Evolutionary conservation across 2,113 vertebrate genomes (phyloP), one percentile per base, ranked within the genome.

Genomic region (Benitochromis conjunctus): DNA sequence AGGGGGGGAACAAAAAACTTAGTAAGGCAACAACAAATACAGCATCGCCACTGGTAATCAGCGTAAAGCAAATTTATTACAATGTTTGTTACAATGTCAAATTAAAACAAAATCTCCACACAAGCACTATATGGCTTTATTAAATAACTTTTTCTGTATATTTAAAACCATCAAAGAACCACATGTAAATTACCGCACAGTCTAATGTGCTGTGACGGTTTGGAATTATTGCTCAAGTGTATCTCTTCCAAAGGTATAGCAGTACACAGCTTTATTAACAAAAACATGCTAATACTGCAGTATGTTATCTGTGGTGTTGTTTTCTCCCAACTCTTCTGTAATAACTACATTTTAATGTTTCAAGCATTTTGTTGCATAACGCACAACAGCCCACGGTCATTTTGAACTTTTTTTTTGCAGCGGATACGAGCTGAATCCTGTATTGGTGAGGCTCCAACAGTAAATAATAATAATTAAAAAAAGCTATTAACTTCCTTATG

Each of bases 41-140:
- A 66, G 12, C 19, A 86, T 62, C n/a, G 38, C 41, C 3, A n/a
- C 57, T 38, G 21, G 10, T 60, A 79, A 78, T 74, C 9, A 10
- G 5, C 41, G 81, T 34, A 62, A 80, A 29, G 46, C 46, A 81
- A 36, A 66, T 81, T 57, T 29, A 29, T 48, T 24, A 78, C 64
- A 86, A 36, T 60, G 56, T 84, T 80, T n/a, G n/a, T n/a, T n/a
- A n/a, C n/a, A n/a, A n/a, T n/a, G n/a, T 82, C 7, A 86, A 84
- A 82, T 26, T 19, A 80, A 82, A 80, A 26, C 18, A 71, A 51
- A 46, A 55, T 57, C 24, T 48, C 14, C 18, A 12, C 1, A 8
- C n/a, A 56, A 4, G 19, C 41, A 54, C 55, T 10, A 19, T 13
- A 41, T 41, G 8, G 26, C 64, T 71, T 29, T 24, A 79, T 83